Evolutionary conservation across 2,888 invertebrate species (phyloP).

Genomic region (Ischnus inquisitorius): DNA sequence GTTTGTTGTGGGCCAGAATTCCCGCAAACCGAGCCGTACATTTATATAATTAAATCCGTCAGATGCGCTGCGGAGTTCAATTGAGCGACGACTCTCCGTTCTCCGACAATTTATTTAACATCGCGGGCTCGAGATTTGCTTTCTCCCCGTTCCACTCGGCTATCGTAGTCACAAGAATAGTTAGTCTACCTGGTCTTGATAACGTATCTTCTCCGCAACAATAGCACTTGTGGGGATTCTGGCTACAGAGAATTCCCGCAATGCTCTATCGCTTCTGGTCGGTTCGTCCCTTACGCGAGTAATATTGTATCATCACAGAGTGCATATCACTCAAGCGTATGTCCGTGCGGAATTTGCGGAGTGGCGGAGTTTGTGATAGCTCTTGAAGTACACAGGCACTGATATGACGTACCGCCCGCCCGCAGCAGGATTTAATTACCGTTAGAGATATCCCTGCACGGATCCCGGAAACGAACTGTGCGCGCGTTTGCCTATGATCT

Average conservation of each 20-base stretch:
- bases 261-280: slow-evolving; percentile 41
- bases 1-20: background rate
- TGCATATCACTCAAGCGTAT: slow-evolving; percentile 31
- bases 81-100: slow-evolving; percentile 10
- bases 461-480: background rate
- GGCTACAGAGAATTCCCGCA: slow-evolving; percentile 47
- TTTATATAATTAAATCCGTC: background rate
- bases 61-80: background rate
- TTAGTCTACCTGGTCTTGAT: background rate
- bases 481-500: too few relatives aligned
- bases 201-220: slow-evolving; percentile 15
- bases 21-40: background rate
- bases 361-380: slow-evolving; percentile 7
- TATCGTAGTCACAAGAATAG: slow-evolving; percentile 14
- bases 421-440: background rate
- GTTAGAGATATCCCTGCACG: background rate
- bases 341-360: slow-evolving; percentile 25
- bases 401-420: background rate
- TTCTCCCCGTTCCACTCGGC: background rate
- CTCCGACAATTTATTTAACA: slow-evolving; percentile 7
- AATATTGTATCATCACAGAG: slow-evolving; percentile 59
- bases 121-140: background rate
- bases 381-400: background rate
- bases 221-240: slow-evolving; percentile 42
- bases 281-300: slow-evolving; percentile 8